Conservation (phyloP, 2,113 vertebrate species). For the Scatophagus argus region DNA sequence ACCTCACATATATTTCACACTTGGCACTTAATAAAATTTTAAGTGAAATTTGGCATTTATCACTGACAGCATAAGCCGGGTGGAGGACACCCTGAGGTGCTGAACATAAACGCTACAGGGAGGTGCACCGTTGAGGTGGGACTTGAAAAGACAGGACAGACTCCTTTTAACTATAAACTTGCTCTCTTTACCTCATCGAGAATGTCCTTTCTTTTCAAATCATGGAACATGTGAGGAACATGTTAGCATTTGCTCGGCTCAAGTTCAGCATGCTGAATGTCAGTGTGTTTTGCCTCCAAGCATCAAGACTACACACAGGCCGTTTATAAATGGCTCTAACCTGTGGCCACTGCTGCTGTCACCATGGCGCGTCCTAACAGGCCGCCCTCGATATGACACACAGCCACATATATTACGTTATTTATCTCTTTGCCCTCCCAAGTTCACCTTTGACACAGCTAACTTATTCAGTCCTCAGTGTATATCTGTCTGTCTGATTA, state of each 20-base stretch:
- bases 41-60: conserved; percentile 21
- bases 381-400: conserved; percentile 10
- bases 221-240: conserved; percentile 19
- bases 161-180: too few relatives aligned
- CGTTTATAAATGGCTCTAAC: conserved; percentile 47
- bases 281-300: conserved; percentile 33
- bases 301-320: conserved; percentile 17
- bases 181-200: too few relatives aligned
- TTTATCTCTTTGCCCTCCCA: conserved; percentile 25
- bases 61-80: neutral
- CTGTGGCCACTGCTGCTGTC: conserved; percentile 44
- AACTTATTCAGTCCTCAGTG: conserved; percentile 12
- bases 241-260: conserved; percentile 38
- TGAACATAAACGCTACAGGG: conserved; percentile 1
- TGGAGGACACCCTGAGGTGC: neutral
- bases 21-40: neutral
- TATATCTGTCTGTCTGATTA: conserved; percentile 41
- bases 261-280: conserved; percentile 45
- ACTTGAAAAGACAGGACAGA: conserved; percentile 4
- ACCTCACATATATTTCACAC: conserved; percentile 11
- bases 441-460: conserved; percentile 31
- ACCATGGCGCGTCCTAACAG: conserved; percentile 27
- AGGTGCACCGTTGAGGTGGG: conserved; percentile 6
- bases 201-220: conserved; percentile 6
- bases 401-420: conserved; percentile 7